phyloP scores from a whole-genome alignment of 2,113 vertebrate species.

The Gopherus flavomarginatus region DNA sequence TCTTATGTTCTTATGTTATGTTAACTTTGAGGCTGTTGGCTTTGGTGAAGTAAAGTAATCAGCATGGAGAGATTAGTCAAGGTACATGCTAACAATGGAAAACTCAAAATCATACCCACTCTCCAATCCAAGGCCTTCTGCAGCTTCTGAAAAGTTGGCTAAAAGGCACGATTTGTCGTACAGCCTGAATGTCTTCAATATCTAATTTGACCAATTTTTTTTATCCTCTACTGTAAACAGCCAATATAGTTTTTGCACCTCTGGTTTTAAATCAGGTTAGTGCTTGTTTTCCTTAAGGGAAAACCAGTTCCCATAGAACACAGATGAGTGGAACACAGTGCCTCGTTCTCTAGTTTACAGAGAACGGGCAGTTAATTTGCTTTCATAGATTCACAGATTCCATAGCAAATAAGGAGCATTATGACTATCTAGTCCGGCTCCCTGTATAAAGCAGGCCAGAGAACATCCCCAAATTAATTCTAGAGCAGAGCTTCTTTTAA shows the following conservation, averaged over 20 bases:
- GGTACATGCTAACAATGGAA: conserved; percentile 22
- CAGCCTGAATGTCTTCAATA: background rate
- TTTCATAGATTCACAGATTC: too few relatives aligned
- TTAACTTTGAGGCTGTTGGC: background rate
- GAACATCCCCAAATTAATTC: too few relatives aligned
- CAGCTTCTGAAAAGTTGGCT: background rate
- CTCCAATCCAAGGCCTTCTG: background rate
- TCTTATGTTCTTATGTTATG: too few relatives aligned
- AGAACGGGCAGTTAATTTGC: background rate
- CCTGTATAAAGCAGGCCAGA: too few relatives aligned
- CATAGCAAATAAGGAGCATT: too few relatives aligned
- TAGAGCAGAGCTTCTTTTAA: too few relatives aligned
- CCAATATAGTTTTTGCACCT: background rate
- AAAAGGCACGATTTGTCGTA: background rate
- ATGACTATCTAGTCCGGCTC: too few relatives aligned
- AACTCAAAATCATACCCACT: conserved; percentile 15
- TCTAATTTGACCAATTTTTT: background rate
- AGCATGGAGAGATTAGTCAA: conserved; percentile 32
- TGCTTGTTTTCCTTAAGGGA: background rate
- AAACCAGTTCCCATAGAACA: fast-evolving
- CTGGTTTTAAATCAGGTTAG: background rate
- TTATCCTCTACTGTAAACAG: background rate
- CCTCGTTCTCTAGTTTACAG: background rate
- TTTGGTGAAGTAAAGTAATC: conserved; percentile 6
- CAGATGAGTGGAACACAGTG: background rate